phyloP scores from a whole-genome alignment of 2,797 vertebrate species.

The Nothura maculosa region DNA sequence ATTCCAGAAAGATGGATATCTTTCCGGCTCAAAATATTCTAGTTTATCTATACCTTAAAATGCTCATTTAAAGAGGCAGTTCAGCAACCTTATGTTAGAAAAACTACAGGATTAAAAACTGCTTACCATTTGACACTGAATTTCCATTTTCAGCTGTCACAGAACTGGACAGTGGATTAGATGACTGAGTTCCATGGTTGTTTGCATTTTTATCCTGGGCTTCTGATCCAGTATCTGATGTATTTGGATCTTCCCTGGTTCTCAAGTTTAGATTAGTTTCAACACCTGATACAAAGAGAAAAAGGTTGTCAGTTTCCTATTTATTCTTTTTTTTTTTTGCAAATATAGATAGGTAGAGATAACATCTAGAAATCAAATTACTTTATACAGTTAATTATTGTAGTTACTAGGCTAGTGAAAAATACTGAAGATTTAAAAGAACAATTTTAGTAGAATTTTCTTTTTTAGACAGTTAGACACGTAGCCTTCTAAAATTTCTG shows the following conservation, averaged over 20 bases:
- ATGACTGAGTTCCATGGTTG: constrained; percentile 83
- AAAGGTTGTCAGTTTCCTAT: not conserved
- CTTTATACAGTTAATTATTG: not conserved
- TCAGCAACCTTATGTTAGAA: constrained; percentile 14
- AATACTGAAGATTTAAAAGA: not conserved
- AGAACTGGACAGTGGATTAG: constrained; percentile 80
- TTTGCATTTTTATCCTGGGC: constrained; percentile 96
- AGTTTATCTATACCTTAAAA: not conserved
- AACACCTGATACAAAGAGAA: constrained; percentile 82
- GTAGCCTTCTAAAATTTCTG: not conserved
- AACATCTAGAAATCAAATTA: not conserved
- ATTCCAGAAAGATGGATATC: constrained; percentile 20
- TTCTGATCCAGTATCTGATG: constrained; percentile 83
- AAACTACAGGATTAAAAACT: constrained; percentile 39
- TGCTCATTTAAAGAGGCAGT: not conserved
- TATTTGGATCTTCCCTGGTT: constrained; percentile 85
- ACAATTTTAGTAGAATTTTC: not conserved
- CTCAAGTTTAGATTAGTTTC: constrained; percentile 94
- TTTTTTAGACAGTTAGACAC: not conserved
- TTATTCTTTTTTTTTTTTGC: not conserved
- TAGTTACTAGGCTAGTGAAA: not conserved
- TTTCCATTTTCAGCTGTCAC: constrained; percentile 93
- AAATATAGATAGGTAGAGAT: not conserved
- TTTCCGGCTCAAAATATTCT: constrained; percentile 32
- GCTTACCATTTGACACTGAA: constrained; percentile 92